phyloP scores from a whole-genome alignment of 2,113 vertebrate species.

The Acrocephalus arundinaceus region DNA sequence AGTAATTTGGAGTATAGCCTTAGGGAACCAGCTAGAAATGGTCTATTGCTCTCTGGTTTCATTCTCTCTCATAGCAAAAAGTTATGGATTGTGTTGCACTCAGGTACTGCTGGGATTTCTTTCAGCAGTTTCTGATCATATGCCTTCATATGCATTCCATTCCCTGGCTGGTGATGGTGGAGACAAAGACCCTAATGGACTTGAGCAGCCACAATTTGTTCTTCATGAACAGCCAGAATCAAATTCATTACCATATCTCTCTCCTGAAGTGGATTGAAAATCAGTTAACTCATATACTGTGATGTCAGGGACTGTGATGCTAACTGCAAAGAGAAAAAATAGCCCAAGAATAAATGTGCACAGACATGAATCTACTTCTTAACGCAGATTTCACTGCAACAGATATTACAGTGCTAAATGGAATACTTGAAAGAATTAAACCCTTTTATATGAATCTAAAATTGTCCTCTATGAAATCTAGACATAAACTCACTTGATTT shows the following conservation, averaged over 20 bases:
- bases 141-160: background rate
- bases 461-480: background rate
- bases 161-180: background rate
- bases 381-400: background rate
- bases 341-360: background rate
- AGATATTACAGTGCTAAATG: background rate
- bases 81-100: background rate
- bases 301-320: background rate
- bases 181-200: background rate
- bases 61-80: background rate
- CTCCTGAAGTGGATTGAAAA: background rate
- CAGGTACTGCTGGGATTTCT: background rate
- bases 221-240: background rate
- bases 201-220: background rate
- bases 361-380: background rate
- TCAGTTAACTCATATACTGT: background rate
- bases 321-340: background rate
- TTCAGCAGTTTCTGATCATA: background rate
- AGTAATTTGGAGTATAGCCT: background rate
- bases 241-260: background rate
- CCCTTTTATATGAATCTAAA: background rate
- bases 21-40: background rate
- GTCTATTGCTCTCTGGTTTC: background rate
- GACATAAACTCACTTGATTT: background rate
- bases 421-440: background rate